These are phyloP conservation scores for Strigamia crassipes DNA, from an alignment of 2,888 invertebrate genomes.

Conservation along the genomic window DNA sequence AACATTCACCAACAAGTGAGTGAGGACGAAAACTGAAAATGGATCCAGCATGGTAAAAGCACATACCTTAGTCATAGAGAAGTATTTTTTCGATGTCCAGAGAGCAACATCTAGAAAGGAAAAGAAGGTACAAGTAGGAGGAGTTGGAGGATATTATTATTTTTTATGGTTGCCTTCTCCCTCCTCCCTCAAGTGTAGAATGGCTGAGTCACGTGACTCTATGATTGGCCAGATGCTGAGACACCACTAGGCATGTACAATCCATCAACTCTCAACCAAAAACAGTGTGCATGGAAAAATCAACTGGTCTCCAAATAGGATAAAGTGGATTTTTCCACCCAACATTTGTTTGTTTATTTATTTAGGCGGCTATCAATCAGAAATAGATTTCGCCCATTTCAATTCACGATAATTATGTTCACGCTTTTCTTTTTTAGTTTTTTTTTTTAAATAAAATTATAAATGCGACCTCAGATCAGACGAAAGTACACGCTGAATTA, in stretches of 20 bases:
- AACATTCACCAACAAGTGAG: constrained; percentile 14
- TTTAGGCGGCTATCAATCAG: not conserved
- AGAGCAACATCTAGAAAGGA: constrained; percentile 16
- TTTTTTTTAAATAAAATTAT: not conserved
- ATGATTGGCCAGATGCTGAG: constrained; percentile 37
- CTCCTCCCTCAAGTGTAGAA: constrained; percentile 37
- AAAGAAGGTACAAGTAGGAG: constrained; percentile 34
- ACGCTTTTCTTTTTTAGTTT: not conserved
- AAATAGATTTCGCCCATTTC: not conserved
- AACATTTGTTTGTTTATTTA: not conserved
- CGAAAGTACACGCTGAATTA: not conserved
- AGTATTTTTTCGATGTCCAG: constrained; percentile 6
- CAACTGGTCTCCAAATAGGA: constrained; percentile 20
- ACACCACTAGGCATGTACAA: constrained; percentile 34
- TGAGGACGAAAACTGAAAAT: not conserved
- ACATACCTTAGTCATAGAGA: constrained; percentile 30
- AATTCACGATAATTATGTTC: not conserved
- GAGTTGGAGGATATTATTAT: constrained; percentile 34
- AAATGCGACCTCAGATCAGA: constrained; percentile 3
- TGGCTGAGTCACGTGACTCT: constrained; percentile 34
- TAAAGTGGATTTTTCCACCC: not conserved
- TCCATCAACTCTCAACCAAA: constrained; percentile 9
- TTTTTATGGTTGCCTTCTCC: constrained; percentile 31
- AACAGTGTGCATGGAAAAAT: not conserved
- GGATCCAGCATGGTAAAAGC: not conserved